Percentiles rank a stretch among this genome's conserved stretches.
Conservation (phyloP, 2,113 vertebrate species). For the Mohoua ochrocephala region DNA sequence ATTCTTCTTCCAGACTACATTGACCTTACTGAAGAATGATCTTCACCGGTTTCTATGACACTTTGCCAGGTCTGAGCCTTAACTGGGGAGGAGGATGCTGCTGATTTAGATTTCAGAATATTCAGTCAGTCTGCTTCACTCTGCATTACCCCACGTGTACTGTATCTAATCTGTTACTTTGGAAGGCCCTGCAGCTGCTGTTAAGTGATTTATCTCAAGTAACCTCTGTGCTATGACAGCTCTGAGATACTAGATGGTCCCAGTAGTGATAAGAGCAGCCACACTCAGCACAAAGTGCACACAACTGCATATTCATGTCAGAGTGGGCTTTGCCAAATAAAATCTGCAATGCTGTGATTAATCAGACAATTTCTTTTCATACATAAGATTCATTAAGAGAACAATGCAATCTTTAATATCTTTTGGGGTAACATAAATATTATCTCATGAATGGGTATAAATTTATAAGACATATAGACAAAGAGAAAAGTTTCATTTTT, state of each 20-base stretch:
- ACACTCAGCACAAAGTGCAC: conserved; percentile 35
- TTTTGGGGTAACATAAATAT: background rate
- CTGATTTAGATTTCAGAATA: conserved; percentile 41
- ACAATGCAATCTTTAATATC: background rate
- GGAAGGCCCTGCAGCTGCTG: conserved; percentile 40
- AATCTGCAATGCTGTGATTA: background rate
- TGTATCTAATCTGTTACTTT: conserved; percentile 47
- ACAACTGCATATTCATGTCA: conserved; percentile 30
- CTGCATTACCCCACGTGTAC: conserved; percentile 8
- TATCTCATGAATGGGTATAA: background rate
- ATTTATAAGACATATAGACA: background rate
- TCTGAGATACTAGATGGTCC: conserved; percentile 40
- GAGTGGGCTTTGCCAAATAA: background rate
- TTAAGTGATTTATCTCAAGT: conserved; percentile 66
- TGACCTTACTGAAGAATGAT: conserved; percentile 44
- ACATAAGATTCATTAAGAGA: background rate
- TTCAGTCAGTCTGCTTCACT: conserved; percentile 35
- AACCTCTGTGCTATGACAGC: conserved; percentile 58
- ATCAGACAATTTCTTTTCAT: background rate
- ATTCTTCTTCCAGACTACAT: conserved; percentile 3
- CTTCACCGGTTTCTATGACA: background rate
- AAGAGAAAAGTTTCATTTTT: background rate
- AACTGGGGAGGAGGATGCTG: background rate
- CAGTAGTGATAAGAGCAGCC: conserved; percentile 34
- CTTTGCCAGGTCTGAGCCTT: background rate